These are phyloP conservation scores for Trichoplusia ni DNA, from an alignment of 1,140 invertebrate genomes.

Conservation along the genomic window DNA sequence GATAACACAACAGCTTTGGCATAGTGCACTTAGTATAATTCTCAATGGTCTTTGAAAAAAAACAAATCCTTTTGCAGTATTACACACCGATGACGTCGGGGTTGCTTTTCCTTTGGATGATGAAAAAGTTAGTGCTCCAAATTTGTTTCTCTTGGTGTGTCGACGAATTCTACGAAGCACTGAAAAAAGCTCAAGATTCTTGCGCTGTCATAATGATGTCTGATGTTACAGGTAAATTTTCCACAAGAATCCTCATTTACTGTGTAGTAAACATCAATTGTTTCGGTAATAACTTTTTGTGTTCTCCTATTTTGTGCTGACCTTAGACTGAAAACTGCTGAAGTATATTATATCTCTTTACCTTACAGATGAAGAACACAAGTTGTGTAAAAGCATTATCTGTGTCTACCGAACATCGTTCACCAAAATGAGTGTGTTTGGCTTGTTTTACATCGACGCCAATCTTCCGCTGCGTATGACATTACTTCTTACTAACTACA, in stretches of 20 bases:
- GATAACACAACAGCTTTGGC: no score
- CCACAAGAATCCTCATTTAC: no score
- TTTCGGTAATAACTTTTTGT: background rate
- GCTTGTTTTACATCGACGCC: background rate
- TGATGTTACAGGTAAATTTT: background rate
- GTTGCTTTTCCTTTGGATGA: background rate
- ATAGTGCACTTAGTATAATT: no score
- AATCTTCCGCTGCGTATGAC: background rate
- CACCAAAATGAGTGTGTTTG: background rate
- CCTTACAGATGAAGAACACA: background rate
- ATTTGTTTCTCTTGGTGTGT: background rate
- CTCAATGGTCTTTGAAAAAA: no score
- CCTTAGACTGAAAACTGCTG: no score
- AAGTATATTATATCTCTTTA: background rate
- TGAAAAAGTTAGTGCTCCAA: background rate
- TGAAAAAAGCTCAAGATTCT: background rate
- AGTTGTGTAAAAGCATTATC: background rate
- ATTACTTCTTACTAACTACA: background rate
- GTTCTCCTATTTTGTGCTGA: no score
- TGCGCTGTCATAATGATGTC: background rate
- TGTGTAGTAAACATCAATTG: background rate
- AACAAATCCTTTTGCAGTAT: no score
- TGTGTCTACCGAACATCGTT: background rate
- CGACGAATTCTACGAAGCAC: background rate
- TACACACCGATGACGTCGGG: background rate